Conservation (phyloP, 2,113 vertebrate species). For the Pampusana beccarii region DNA sequence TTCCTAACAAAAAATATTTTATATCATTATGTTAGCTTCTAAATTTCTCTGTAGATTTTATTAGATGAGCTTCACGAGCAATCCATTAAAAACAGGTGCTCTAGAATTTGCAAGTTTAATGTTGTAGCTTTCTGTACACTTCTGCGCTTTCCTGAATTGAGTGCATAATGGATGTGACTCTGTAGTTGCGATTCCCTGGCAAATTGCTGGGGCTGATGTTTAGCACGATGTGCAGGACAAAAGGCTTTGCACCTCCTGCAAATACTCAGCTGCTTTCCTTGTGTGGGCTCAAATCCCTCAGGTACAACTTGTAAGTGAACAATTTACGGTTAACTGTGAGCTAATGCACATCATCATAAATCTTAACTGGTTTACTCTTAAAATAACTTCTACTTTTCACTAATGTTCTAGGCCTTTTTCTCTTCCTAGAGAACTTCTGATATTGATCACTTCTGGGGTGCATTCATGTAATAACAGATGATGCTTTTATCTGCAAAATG, state of each 20-base stretch:
- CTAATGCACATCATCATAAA: neutral
- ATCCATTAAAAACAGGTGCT: neutral
- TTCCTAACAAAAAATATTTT: neutral
- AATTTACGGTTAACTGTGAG: neutral
- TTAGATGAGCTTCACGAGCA: neutral
- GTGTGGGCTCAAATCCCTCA: neutral
- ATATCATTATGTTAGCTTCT: neutral
- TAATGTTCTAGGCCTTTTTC: neutral
- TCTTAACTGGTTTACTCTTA: neutral
- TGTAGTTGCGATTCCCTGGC: neutral
- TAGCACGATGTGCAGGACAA: neutral
- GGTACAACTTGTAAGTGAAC: neutral
- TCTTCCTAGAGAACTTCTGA: neutral
- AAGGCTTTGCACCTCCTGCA: neutral
- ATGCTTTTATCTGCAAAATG: neutral
- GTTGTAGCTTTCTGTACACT: neutral
- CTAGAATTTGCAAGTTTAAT: neutral
- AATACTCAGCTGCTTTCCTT: neutral
- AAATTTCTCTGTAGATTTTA: neutral
- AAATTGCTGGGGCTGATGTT: neutral
- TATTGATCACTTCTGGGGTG: neutral
- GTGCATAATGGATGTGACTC: neutral
- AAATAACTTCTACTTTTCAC: neutral
- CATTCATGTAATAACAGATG: fast-evolving
- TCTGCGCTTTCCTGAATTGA: neutral